phyloP scores from a whole-genome alignment of 2,113 vertebrate genomes.

The Terrapene triunguis region DNA sequence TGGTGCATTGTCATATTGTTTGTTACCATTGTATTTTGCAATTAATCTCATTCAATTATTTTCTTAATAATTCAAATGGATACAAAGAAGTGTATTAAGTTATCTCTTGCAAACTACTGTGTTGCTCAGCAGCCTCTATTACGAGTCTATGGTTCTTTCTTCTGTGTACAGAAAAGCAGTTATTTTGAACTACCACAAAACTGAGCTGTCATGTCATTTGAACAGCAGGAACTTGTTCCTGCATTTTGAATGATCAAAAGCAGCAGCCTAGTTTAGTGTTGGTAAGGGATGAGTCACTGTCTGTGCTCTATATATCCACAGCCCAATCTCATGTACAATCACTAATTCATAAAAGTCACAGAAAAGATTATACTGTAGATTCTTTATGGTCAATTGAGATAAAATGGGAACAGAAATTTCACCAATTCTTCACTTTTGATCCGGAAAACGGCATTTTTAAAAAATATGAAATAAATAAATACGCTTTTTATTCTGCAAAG shows the following conservation, averaged over 20 bases:
- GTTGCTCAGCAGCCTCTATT: background rate
- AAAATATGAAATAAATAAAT: background rate
- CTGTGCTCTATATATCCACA: background rate
- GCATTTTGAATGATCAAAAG: background rate
- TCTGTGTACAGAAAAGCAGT: background rate
- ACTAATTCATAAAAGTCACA: background rate
- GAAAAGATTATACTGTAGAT: background rate
- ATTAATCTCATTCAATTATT: background rate
- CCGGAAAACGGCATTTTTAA: background rate
- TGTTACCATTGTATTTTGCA: slow-evolving; percentile 13
- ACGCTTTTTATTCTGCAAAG: background rate
- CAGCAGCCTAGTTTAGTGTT: background rate
- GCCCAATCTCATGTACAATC: background rate
- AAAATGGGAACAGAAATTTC: background rate
- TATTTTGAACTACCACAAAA: background rate
- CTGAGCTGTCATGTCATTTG: background rate
- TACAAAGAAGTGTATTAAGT: background rate
- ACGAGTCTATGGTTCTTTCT: background rate
- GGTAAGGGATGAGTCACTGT: background rate
- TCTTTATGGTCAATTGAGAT: background rate
- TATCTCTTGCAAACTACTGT: background rate
- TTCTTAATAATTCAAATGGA: background rate
- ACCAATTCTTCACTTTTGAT: background rate
- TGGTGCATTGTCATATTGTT: slow-evolving; percentile 7
- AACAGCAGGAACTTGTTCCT: background rate